Evolutionary conservation across 2,888 invertebrate genomes (phyloP).

Genomic region (Dugesia japonica): DNA sequence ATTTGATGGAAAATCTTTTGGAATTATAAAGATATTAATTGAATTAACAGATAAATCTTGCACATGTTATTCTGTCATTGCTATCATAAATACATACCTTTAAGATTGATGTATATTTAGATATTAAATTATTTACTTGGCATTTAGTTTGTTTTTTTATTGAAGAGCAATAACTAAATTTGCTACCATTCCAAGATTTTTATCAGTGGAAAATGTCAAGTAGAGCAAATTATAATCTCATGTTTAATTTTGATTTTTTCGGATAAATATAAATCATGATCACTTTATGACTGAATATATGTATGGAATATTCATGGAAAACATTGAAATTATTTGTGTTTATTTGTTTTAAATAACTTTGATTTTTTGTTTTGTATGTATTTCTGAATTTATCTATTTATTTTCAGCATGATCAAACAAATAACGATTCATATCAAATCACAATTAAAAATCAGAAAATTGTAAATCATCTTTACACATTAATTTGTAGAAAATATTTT

Average conservation of each 20-base stretch:
- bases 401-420: too few relatives aligned
- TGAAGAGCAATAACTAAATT: conserved; percentile 7
- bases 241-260: not conserved
- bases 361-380: too few relatives aligned
- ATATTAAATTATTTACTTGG: not conserved
- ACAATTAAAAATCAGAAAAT: too few relatives aligned
- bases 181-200: not conserved
- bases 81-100: not conserved
- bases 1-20: too few relatives aligned
- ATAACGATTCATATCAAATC: too few relatives aligned
- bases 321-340: too few relatives aligned
- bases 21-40: too few relatives aligned
- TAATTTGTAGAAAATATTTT: too few relatives aligned
- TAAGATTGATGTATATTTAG: not conserved
- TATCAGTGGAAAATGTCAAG: conserved; percentile 9
- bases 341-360: too few relatives aligned
- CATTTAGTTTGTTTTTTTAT: not conserved
- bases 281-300: not conserved
- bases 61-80: not conserved
- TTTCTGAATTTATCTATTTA: too few relatives aligned
- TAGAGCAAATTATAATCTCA: not conserved
- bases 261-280: not conserved
- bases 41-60: not conserved
- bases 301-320: too few relatives aligned
- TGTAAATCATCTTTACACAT: too few relatives aligned